Evolutionary conservation across 2,113 vertebrate species (phyloP).

Genomic region (Rhabdomys dilectus): DNA sequence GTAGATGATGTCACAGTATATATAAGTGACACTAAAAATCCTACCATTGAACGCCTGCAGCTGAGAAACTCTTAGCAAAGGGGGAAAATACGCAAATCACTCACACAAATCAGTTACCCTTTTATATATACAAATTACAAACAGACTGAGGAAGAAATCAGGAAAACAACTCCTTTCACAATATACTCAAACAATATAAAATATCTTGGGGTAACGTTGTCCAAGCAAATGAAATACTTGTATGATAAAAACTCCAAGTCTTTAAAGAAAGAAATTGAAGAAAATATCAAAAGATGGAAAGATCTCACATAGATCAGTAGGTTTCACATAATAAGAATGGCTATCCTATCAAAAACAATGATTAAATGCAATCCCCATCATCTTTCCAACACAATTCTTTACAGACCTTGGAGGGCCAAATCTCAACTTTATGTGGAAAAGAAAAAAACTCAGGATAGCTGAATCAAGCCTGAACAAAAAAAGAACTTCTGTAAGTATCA

Average conservation of each 20-base stretch:
- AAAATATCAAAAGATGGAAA: not conserved
- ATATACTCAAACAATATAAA: not conserved
- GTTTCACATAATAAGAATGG: not conserved
- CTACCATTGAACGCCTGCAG: not conserved
- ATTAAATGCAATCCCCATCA: not conserved
- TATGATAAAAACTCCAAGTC: not conserved
- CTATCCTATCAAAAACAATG: not conserved
- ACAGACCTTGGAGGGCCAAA: not conserved
- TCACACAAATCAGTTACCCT: not conserved
- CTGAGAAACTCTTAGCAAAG: not conserved
- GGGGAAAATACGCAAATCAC: not conserved
- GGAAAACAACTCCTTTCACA: not conserved
- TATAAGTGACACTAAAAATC: not conserved
- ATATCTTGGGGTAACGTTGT: not conserved
- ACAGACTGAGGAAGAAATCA: not conserved
- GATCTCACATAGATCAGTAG: not conserved
- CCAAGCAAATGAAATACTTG: not conserved
- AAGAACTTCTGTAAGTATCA: not conserved
- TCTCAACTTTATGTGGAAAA: not conserved
- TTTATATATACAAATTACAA: not conserved
- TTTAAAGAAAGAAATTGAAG: not conserved
- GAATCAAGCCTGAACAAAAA: not conserved
- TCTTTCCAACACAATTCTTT: not conserved
- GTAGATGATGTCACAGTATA: not conserved
- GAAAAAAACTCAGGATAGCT: not conserved